Evolutionary conservation across 2,888 invertebrate genomes (phyloP), one percentile per base, ranked within the genome.

Genomic region (Diachrysia chrysitis): DNA sequence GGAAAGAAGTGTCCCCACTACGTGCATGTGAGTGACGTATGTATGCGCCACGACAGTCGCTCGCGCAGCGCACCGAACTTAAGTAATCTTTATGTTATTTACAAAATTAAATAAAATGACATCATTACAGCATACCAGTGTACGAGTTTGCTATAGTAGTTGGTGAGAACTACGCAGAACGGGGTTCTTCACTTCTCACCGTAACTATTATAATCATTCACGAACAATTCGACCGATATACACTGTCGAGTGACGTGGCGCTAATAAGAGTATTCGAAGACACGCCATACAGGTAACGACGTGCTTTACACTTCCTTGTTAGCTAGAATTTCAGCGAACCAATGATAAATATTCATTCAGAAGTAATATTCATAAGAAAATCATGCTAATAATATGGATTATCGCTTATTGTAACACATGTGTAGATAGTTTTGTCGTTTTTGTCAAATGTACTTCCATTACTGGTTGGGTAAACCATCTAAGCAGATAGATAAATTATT

Each of bases 161-260:
- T 1, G 94, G 93, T 0, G 91, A 95, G 77, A 93, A 86, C 67
- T 95, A 93, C 68, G 83, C 87, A 0, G 94, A 95, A 65, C 90
- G 95, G 0, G 94, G 94, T n/a, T 83, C 88, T 0, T 64, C 54
- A 0, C 54, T 91, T 4, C 68, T 79, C 5, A 90, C 89, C 0
- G 90, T 93, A 1, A 17, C 93, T 1, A 14, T 94, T 1, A 37
- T 91, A 0, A 54, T 94, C 16, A 53, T 91, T 0, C 93, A 93
- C 62, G 73, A 89, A 16, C 9, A 84, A 3, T 95, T 93, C 69
- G 78, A 93, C 71, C 86, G 82, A 0, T 87, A 80, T 71, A 91
- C 90, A 0, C 71, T 94, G 25, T 12, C 32, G 1, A 82, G 83
- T 0, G 93, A 95, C 66, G 63, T 95, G 0, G 90, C 90, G 0